Percentiles rank a stretch among this genome's conserved stretches.
These are phyloP conservation scores for Dicyrtomina minuta DNA, from an alignment of 2,888 invertebrate species.

Conservation along the genomic window DNA sequence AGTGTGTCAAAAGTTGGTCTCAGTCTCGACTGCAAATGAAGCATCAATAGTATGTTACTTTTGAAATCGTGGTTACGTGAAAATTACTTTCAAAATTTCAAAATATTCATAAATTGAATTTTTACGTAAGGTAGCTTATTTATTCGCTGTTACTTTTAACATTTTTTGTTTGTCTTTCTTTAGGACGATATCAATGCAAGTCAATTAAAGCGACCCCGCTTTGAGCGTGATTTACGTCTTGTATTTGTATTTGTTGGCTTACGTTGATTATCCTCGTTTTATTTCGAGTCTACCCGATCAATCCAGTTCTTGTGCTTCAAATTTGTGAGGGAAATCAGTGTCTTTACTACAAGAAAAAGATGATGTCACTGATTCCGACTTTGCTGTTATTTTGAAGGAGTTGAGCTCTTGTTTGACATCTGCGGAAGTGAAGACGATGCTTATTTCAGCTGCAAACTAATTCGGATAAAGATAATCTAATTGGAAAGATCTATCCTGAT, in stretches of 20 bases:
- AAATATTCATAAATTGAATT: no score
- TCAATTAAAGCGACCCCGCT: slow-evolving; percentile 50
- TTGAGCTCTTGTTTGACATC: slow-evolving; percentile 38
- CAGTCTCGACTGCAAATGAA: no score
- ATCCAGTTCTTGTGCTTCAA: slow-evolving; percentile 55
- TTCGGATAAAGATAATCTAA: slow-evolving; percentile 85
- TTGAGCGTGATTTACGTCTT: slow-evolving; percentile 50
- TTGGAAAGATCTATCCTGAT: slow-evolving; percentile 82
- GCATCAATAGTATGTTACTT: no score
- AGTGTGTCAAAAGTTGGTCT: no score
- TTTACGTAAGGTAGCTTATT: no score
- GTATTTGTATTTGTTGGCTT: slow-evolving; percentile 26
- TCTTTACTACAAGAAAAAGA: slow-evolving; percentile 30
- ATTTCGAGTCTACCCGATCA: slow-evolving; percentile 62
- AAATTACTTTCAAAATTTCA: no score
- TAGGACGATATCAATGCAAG: slow-evolving; percentile 23
- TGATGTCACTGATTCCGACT: slow-evolving; percentile 47
- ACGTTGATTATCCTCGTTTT: slow-evolving; percentile 54
- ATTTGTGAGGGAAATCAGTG: slow-evolving; percentile 50
- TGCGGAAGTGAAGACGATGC: slow-evolving; percentile 65
- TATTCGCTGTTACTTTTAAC: no score
- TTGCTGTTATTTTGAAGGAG: slow-evolving; percentile 45
- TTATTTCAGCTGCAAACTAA: slow-evolving; percentile 67
- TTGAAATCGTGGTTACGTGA: no score
- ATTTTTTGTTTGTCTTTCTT: no score